Base-by-base conservation (phyloP, 2,797 vertebrate genomes). In the Adelosebastes latens region DNA sequence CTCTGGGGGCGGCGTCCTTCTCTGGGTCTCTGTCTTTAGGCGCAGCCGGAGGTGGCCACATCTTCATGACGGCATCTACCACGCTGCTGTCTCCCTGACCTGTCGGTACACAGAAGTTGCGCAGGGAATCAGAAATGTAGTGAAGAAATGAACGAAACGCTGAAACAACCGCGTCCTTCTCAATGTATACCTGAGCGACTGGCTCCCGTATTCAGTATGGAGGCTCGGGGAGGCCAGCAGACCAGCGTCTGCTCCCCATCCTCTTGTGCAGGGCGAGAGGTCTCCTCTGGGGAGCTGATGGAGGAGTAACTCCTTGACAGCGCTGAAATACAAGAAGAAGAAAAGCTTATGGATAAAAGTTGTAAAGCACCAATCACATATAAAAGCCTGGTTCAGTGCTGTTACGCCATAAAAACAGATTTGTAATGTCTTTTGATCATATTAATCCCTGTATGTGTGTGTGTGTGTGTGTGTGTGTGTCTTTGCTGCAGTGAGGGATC, bases 1-100 rank as follows among this genome's bases (percentile, higher is more conserved):
- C 69, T 61, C 75, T 87, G 63, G n/a, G 73, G 2, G 13, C 1
- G 1, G 8, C 16, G 3, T 86, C 90, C 53, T 14, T 92, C 27
- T 83, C 84, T 6, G 61, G 24, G 32, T 79, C 88, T 60, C 76
- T 61, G 72, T 91, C 90, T 70, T 87, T 87, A 6, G 95, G 93
- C 18, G 32, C 52, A n/a, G 93, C 89, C 6, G 96, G 95, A 55
- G 96, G 95, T 1, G 96, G 95, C 95, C 95, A 96, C 95, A 95
- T 95, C 90, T 95, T 96, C 94, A 96, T 88, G 25, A 95, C 92
- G 0, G 90, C 88, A 2, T 96, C 95, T 0, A 96, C 89, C 4
- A 68, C 93, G 10, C 73, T 79, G 63, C 79, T 78, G 6, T 74
- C 85, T 3, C 61, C 6, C 31, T 77, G 86, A 67, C 13, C 86